Conservation (phyloP, 2,113 vertebrate genomes). For the Oryctolagus cuniculus region mOryCun1.1 NC_091443.1:16225501-16226000, state of each 20-base stretch:
- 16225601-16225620: background rate
- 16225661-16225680: background rate
- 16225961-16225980: background rate
- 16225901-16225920: background rate
- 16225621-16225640: background rate
- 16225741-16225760: background rate
- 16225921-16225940: background rate
- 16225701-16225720: background rate
- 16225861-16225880: background rate
- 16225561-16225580: background rate
- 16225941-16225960: background rate
- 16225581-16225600: background rate
- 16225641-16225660: background rate
- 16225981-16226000: no score
- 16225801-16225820: background rate
- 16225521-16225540: no score
- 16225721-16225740: background rate
- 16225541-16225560: no score
- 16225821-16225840: background rate
- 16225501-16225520: no score
- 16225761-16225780: background rate
- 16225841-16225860: background rate
- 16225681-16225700: background rate
- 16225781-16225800: background rate
- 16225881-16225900: background rate